Evolutionary conservation across 2,888 invertebrate genomes (phyloP).

Genomic region (Laspeyria flexula): DNA sequence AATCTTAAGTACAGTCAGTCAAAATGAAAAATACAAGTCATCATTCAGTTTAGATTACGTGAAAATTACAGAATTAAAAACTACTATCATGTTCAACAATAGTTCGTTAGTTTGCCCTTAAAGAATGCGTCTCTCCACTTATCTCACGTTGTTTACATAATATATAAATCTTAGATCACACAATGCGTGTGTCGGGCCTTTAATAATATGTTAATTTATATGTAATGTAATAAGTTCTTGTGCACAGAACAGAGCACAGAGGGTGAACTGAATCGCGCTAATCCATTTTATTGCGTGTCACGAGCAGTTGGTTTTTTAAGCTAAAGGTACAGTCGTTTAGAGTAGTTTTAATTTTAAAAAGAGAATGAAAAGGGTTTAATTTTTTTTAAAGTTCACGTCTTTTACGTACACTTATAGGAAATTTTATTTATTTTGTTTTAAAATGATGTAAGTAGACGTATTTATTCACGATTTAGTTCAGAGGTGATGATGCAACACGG

Average conservation of each 20-base stretch:
- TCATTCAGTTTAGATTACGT: constrained; percentile 49
- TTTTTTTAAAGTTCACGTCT: too few relatives aligned
- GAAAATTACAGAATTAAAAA: constrained; percentile 55
- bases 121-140: constrained; percentile 42
- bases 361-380: not conserved
- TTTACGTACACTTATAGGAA: too few relatives aligned
- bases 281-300: constrained; percentile 84
- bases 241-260: constrained; percentile 53
- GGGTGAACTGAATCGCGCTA: constrained; percentile 72
- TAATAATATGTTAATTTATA: constrained; percentile 84
- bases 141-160: constrained; percentile 79
- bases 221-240: constrained; percentile 81
- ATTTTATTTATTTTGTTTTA: too few relatives aligned
- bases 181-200: constrained; percentile 68
- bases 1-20: too few relatives aligned
- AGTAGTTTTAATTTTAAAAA: not conserved
- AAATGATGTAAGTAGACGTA: too few relatives aligned
- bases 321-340: constrained; percentile 43
- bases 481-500: too few relatives aligned
- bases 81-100: constrained; percentile 66
- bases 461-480: too few relatives aligned
- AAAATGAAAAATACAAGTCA: constrained; percentile 40
- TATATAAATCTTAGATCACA: constrained; percentile 78
- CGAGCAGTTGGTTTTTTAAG: constrained; percentile 58
- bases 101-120: constrained; percentile 75